Evolutionary conservation across 2,797 vertebrate species (phyloP).

Genomic region (Labeo calbasu): DNA sequence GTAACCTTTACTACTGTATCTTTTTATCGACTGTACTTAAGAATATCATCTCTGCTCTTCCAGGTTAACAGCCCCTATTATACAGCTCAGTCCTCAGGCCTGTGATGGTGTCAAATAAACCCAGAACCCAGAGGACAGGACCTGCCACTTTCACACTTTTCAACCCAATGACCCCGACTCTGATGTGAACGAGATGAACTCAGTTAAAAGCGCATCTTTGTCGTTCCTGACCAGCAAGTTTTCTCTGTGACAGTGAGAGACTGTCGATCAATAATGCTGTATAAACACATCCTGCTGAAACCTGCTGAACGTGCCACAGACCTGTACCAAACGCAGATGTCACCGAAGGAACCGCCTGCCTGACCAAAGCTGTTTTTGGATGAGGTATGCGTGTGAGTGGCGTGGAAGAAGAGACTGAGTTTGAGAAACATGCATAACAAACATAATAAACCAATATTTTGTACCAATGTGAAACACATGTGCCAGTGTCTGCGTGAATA

Average conservation of each 20-base stretch:
- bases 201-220: background rate
- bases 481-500: background rate
- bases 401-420: background rate
- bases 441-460: slow-evolving; percentile 22
- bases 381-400: background rate
- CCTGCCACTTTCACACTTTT: background rate
- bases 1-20: background rate
- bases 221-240: background rate
- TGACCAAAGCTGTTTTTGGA: background rate
- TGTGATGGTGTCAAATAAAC: slow-evolving; percentile 73
- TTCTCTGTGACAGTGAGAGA: slow-evolving; percentile 12
- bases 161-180: slow-evolving; percentile 12
- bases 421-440: slow-evolving; percentile 16
- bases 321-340: slow-evolving; percentile 8
- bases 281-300: slow-evolving; percentile 11
- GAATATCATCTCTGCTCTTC: slow-evolving; percentile 32
- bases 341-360: background rate
- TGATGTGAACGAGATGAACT: slow-evolving; percentile 1
- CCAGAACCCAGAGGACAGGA: background rate
- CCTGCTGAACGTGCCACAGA: slow-evolving; percentile 20
- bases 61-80: slow-evolving; percentile 89
- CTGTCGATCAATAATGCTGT: slow-evolving; percentile 18
- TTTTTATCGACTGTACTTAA: background rate
- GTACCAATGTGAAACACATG: slow-evolving; percentile 16
- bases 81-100: slow-evolving; percentile 81